A percentile compares a stretch with the other conserved stretches of the same genome.
These are phyloP conservation scores for Nasonia vitripennis DNA, from an alignment of 1,140 invertebrate species.

Conservation along the genomic window DNA sequence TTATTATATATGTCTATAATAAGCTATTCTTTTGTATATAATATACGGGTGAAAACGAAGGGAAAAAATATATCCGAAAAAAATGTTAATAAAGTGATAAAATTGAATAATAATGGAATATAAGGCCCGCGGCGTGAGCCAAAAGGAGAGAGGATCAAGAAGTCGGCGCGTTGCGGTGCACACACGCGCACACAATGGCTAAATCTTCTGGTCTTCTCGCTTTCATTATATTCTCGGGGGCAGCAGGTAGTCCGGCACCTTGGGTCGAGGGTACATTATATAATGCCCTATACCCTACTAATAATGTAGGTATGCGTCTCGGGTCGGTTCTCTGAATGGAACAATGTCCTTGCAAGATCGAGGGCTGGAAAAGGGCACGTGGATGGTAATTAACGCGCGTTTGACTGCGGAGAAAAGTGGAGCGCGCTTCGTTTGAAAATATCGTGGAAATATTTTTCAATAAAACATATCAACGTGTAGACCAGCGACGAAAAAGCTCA, in stretches of 20 bases:
- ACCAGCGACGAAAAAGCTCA: background rate
- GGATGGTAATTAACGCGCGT: too few relatives aligned
- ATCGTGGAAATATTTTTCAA: too few relatives aligned
- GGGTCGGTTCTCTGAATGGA: background rate
- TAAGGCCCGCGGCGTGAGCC: background rate
- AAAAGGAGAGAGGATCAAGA: conserved; percentile 15
- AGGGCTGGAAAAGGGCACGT: background rate
- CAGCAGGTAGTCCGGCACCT: conserved; percentile 21
- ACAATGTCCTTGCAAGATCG: background rate
- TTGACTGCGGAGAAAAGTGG: too few relatives aligned
- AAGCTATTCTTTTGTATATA: background rate
- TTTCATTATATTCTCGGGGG: conserved; percentile 16
- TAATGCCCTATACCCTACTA: background rate
- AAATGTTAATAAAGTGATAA: conserved; percentile 38
- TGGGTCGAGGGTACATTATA: background rate
- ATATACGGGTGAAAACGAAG: background rate
- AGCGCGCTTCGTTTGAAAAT: too few relatives aligned
- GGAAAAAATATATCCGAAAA: conserved; percentile 33
- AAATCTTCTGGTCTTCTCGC: background rate
- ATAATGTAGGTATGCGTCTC: too few relatives aligned
- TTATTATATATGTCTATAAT: too few relatives aligned
- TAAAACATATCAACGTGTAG: too few relatives aligned
- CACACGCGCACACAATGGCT: background rate
- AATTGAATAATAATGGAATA: conserved; percentile 14
- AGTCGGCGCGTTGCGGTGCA: background rate